Evolutionary conservation across 2,888 invertebrate genomes (phyloP), one percentile per base, ranked within the genome.

Genomic region (Pherbina coryleti): DNA sequence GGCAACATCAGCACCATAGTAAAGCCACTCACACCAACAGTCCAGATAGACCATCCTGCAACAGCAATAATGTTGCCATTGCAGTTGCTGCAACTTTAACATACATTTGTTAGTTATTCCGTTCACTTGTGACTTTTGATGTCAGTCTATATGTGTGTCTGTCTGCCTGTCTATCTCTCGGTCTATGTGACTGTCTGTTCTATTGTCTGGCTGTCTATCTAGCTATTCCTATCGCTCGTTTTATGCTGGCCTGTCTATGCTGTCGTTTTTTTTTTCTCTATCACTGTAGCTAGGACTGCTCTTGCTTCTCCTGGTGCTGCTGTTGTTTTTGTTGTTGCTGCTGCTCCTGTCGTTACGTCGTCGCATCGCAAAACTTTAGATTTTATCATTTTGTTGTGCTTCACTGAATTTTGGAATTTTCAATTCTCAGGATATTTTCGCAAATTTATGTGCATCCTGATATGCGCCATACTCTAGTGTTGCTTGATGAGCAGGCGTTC

Each of bases 321-420:
- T 37, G 1, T 9, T 25, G 4, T 19, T 19, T 8, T 2, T 57
- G 57, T 1, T 25, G 57, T 57, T n/a, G 37, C 55, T 22, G 19
- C 28, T 34, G 19, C 34, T 25, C 8, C 25, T 28, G 25, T 60
- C 19, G 57, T 60, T 28, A 28, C 28, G 25, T 22, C 28, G 14
- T 70, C n/a, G 70, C 51, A 28, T 70, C 28, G 34, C 53, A 70
- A 51, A 70, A 74, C 57, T 75, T 75, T 75, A 67, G 75, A 75
- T 75, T 75, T 75, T 69, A 75, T 75, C 75, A 57, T 69, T 53
- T 69, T 25, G 51, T 44, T 28, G 25, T 69, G 75, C 75, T 67
- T 69, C 67, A 69, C 57, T 75, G 57, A 37, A 69, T 69, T 75
- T 67, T 69, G 75, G 69, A 57, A 69, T 75, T 75, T 75, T 75